phyloP scores from a whole-genome alignment of 2,888 invertebrate genomes.

The Scelioninae gen. 2 region DNA sequence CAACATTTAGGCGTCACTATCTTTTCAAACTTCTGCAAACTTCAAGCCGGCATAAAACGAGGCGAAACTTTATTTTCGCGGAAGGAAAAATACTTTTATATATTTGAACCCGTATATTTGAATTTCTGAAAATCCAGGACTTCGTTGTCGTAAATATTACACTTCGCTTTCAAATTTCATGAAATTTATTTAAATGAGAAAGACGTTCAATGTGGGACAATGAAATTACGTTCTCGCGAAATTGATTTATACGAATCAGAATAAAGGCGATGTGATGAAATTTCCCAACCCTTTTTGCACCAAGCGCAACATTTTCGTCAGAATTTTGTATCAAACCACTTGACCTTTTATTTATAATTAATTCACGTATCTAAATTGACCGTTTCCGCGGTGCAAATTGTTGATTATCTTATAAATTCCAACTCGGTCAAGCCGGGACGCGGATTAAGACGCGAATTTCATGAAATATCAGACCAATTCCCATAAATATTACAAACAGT shows the following conservation, averaged over 20 bases:
- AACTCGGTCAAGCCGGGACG: too few relatives aligned
- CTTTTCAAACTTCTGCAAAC: neutral
- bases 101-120: conserved; percentile 13
- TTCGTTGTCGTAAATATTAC: conserved; percentile 16
- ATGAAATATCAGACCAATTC: too few relatives aligned
- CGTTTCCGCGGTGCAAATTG: too few relatives aligned
- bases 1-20: neutral
- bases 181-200: conserved; percentile 17
- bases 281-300: too few relatives aligned
- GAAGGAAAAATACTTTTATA: conserved; percentile 7
- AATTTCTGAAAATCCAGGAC: conserved; percentile 1
- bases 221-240: conserved; percentile 3
- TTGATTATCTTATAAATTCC: too few relatives aligned
- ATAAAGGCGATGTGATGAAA: neutral
- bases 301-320: too few relatives aligned
- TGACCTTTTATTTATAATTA: too few relatives aligned
- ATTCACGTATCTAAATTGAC: too few relatives aligned
- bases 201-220: conserved; percentile 15
- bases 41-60: conserved; percentile 8
- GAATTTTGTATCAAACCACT: too few relatives aligned
- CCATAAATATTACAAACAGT: too few relatives aligned
- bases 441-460: too few relatives aligned
- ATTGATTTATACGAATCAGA: conserved; percentile 10
- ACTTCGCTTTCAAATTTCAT: conserved; percentile 14
- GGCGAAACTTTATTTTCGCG: conserved; percentile 1